Base-by-base conservation (phyloP, 2,113 vertebrate genomes). In the Chelonoidis abingdonii region DNA sequence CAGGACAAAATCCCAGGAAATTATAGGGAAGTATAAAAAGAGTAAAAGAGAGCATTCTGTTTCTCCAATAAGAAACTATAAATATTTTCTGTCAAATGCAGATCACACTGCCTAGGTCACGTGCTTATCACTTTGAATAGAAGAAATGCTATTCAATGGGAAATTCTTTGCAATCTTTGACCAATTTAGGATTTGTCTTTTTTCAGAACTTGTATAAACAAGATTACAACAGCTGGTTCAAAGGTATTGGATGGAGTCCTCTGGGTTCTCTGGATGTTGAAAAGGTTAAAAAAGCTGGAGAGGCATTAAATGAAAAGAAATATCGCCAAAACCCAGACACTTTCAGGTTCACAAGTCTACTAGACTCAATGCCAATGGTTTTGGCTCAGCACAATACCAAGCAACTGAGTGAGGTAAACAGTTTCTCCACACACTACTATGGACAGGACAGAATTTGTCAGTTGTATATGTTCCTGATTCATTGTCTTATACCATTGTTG, bases 321-420 rank as follows among this genome's bases (percentile, higher is more conserved):
- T 99, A 99, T 56, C 98, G 98, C 14, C 98, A 99, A 89, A 98
- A 98, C 84, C 98, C 98, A 11, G 98, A 98, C 62, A 98, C 96
- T 31, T 88, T 98, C 93, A 98, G 98, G 78, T 98, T 98, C 88
- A 98, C 98, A 22, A 98, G 98, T 8, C 50, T 98, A 47, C 89
- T 97, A 12, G 98, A 99, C 87, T 98, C 98, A 8, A 97, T 98
- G 92, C 97, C 98, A 52, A 98, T 99, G 96, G 95, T 98, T 86
- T 90, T 98, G 93, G 98, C 98, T 88, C 97, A 98, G 84, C 95
- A 97, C 44, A 99, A 99, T 93, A 98, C 98, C 10, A 98, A 98
- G 89, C 98, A 99, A 86, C 95, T 98, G 17, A 98, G 98, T 85
- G 98, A 98, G 75, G 98, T 98, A 97, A 98, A 98, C 89, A 24